Base-by-base conservation (phyloP, 2,888 invertebrate species). In the Oithona nana region DNA sequence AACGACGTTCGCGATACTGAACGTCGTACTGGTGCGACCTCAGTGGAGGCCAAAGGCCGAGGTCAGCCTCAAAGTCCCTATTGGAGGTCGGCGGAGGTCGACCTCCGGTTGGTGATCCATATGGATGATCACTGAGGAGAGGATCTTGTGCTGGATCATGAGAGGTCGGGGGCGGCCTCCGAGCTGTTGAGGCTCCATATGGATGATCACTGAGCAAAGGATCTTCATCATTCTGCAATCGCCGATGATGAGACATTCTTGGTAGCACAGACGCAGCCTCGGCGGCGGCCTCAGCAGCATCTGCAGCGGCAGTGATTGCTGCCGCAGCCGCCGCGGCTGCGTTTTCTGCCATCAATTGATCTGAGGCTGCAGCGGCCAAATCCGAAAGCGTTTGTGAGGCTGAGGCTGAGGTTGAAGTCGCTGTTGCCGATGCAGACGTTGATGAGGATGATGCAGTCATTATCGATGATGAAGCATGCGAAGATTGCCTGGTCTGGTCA, bases 401-500 rank as follows among this genome's bases (percentile, higher is more conserved):
- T 50, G 59, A 59, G n/a, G 22, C 16, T 24, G 54, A 16, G 26
- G 13, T 13, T 13, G 31, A 39, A 3, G 54, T 59, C 65, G 49
- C 75, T 74, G 70, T 83, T 83, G 1, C 84, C 83, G 69, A 89
- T 87, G 13, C 87, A 89, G 1, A 88, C 88, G 69, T 87, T 86
- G 51, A 89, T 74, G 73, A 83, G 84, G 69, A n/a, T n/a, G n/a
- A n/a, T n/a, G n/a, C n/a, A n/a, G n/a, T n/a, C n/a, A n/a, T n/a
- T n/a, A n/a, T n/a, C n/a, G n/a, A n/a, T n/a, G n/a, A n/a, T n/a
- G n/a, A n/a, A n/a, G n/a, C n/a, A n/a, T n/a, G n/a, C n/a, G n/a
- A n/a, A n/a, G n/a, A n/a, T n/a, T n/a, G n/a, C n/a, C n/a, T n/a
- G n/a, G n/a, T n/a, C n/a, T n/a, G n/a, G n/a, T n/a, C n/a, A n/a